Evolutionary conservation across 30 jellyfish, hydroid and myxozoan species (phyloP).

Genomic region (Hydra vulgaris): DNA sequence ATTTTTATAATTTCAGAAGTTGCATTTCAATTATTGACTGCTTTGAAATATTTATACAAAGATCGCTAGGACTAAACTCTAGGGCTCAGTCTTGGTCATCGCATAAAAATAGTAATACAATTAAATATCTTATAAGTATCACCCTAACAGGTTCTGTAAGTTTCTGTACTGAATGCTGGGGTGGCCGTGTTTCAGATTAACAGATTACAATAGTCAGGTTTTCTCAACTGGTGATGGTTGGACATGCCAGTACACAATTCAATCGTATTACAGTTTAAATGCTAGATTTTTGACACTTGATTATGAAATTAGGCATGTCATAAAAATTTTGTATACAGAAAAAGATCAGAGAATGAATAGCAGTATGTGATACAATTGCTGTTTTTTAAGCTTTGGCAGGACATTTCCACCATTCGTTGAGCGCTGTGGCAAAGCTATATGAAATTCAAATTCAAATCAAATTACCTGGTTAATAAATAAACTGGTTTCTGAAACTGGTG

Average conservation of each 20-base stretch:
- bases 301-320: too few relatives aligned
- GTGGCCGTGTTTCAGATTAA: neutral
- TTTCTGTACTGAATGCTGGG: neutral
- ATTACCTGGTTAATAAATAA: too few relatives aligned
- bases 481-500: neutral
- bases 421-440: too few relatives aligned
- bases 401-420: too few relatives aligned
- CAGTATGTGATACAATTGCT: too few relatives aligned
- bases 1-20: neutral
- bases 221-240: neutral
- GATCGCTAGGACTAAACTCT: neutral
- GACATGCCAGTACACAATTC: too few relatives aligned
- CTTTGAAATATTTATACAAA: neutral
- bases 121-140: neutral
- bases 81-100: neutral
- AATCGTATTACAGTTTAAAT: too few relatives aligned
- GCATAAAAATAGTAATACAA: neutral
- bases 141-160: neutral
- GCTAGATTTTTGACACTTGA: too few relatives aligned
- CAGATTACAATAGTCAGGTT: constrained; percentile 3
- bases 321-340: too few relatives aligned
- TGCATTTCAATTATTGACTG: neutral
- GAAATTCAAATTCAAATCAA: too few relatives aligned
- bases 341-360: too few relatives aligned
- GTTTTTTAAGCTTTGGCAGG: too few relatives aligned